Conservation (phyloP, 2,113 vertebrate species). For the Collichthys lucidus region DNA sequence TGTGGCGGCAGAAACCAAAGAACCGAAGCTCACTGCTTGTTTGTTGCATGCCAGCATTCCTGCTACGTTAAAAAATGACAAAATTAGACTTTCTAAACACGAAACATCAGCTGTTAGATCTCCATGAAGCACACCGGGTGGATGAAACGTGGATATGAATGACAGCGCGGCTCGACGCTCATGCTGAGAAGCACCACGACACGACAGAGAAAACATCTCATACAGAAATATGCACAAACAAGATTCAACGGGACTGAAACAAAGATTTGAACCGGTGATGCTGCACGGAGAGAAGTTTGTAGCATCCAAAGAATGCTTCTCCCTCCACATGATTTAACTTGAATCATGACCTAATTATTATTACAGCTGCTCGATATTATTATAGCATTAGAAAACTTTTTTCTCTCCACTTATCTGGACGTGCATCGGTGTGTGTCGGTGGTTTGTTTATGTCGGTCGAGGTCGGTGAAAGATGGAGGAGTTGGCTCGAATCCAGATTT, state of each 20-base stretch:
- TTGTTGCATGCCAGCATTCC: constrained; percentile 11
- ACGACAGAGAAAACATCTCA: neutral
- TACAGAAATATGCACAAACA: neutral
- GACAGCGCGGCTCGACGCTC: constrained; percentile 13
- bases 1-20: constrained; percentile 16
- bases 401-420: neutral
- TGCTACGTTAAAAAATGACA: constrained; percentile 33
- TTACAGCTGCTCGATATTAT: no score
- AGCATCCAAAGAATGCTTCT: neutral
- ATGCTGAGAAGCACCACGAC: neutral
- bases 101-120: constrained; percentile 39
- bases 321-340: neutral
- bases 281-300: neutral
- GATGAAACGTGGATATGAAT: neutral
- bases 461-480: neutral
- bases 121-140: constrained; percentile 6
- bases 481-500: constrained; percentile 27
- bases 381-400: constrained; percentile 21
- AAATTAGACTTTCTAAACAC: constrained; percentile 21
- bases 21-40: neutral
- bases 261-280: neutral
- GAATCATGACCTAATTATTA: neutral
- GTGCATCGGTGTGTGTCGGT: neutral
- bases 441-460: constrained; percentile 7
- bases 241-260: neutral